phyloP scores from a whole-genome alignment of 1,140 invertebrate species.

The Ceratosolen fusciceps region DNA sequence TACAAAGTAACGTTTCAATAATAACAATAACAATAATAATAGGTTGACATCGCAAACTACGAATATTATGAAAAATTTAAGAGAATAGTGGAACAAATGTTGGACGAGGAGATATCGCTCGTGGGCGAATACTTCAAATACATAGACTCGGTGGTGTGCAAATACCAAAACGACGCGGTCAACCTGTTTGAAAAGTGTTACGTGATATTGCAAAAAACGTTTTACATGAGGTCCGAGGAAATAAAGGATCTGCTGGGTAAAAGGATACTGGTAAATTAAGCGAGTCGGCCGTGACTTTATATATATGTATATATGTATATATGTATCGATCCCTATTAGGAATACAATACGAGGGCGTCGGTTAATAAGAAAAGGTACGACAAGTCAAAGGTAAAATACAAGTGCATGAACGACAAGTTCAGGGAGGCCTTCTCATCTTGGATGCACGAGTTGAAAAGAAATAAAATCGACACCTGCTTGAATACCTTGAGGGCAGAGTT shows the following conservation, averaged over 20 bases:
- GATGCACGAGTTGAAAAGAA: conserved; percentile 21
- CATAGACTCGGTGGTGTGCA: background rate
- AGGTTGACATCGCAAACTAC: background rate
- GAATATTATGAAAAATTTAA: conserved; percentile 15
- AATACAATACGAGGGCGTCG: conserved; percentile 47
- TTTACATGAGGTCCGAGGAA: conserved; percentile 28
- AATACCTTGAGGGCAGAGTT: no score
- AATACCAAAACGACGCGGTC: background rate
- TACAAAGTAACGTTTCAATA: conserved; percentile 17
- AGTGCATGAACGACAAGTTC: background rate
- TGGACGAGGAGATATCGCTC: conserved; percentile 18
- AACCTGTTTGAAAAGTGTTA: conserved; percentile 47
- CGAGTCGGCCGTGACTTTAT: background rate
- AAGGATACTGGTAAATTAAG: conserved; percentile 47
- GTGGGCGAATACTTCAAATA: conserved; percentile 24
- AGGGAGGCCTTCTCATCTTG: conserved; percentile 24
- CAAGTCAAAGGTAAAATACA: conserved; percentile 40
- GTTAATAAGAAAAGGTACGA: conserved; percentile 47
- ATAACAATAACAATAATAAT: no score
- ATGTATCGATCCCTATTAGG: conserved; percentile 34
- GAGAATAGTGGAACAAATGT: background rate
- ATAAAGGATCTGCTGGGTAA: conserved; percentile 45
- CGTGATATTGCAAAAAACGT: conserved; percentile 41
- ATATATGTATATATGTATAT: background rate
- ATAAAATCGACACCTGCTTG: conserved; percentile 9